phyloP scores from a whole-genome alignment of 2,888 invertebrate genomes.

The Andrena praecox region DNA sequence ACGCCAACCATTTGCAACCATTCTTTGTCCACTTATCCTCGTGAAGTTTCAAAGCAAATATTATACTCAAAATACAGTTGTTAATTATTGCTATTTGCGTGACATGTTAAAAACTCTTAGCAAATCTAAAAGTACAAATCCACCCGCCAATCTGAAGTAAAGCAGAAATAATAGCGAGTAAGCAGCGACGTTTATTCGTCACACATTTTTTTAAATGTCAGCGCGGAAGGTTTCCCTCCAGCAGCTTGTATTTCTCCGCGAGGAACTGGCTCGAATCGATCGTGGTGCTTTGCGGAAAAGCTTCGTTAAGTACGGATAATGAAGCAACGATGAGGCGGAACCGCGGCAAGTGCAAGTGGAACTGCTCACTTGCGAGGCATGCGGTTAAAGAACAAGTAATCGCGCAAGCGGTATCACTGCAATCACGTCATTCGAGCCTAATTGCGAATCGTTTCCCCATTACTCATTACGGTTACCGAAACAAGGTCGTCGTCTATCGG shows the following conservation, averaged over 20 bases:
- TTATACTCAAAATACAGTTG: no score
- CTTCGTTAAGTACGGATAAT: conserved; percentile 70
- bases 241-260: conserved; percentile 24
- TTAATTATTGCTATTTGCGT: no score
- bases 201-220: background rate
- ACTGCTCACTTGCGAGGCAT: conserved; percentile 19
- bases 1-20: background rate
- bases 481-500: conserved; percentile 11
- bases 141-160: background rate
- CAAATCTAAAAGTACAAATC: no score
- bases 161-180: background rate
- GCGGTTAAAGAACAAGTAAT: conserved; percentile 51
- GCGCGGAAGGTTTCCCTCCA: background rate
- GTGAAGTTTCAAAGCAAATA: background rate
- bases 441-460: conserved; percentile 76
- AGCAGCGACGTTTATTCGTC: background rate
- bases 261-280: conserved; percentile 52
- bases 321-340: conserved; percentile 65
- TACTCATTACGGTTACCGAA: conserved; percentile 71
- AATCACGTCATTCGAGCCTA: conserved; percentile 69
- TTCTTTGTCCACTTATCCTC: background rate
- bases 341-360: conserved; percentile 41
- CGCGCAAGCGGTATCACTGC: conserved; percentile 50
- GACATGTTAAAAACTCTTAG: no score
- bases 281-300: conserved; percentile 48